Percentiles rank a stretch among this genome's conserved stretches.
These are phyloP conservation scores for Mormyrus hasselquistii DNA, from an alignment of 2,797 vertebrate species.

Conservation along the genomic window DNA sequence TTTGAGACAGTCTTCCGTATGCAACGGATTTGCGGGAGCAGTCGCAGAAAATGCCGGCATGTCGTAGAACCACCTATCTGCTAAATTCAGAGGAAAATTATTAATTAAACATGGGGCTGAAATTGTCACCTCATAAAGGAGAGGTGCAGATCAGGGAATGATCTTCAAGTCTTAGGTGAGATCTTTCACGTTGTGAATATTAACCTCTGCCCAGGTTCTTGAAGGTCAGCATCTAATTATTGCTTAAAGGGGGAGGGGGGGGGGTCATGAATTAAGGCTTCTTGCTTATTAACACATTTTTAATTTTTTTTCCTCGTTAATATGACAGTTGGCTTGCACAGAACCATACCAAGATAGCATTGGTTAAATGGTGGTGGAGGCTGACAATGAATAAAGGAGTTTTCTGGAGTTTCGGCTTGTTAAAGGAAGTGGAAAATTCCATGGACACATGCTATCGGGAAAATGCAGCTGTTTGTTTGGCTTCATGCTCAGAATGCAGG, in stretches of 20 bases:
- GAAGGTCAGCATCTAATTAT: neutral
- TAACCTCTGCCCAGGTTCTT: neutral
- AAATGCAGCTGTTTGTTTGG: neutral
- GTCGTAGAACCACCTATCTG: conserved; percentile 2
- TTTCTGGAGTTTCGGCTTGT: neutral
- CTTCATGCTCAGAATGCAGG: neutral
- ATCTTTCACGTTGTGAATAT: neutral
- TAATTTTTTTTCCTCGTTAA: neutral
- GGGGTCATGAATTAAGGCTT: neutral
- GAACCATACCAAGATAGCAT: neutral
- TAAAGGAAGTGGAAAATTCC: neutral
- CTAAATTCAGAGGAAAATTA: neutral
- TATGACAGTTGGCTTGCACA: neutral
- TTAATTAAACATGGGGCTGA: neutral
- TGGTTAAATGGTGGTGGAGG: neutral
- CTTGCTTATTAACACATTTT: neutral
- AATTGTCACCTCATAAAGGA: neutral
- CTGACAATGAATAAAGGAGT: neutral
- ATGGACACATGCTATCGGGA: neutral
- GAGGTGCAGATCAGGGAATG: neutral
- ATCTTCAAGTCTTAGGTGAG: neutral
- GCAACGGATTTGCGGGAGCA: neutral
- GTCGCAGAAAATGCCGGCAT: neutral
- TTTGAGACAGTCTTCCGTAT: neutral
- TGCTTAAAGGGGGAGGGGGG: neutral